Evolutionary conservation across 2,888 invertebrate species (phyloP).

Genomic region (Dorcus hopei): DNA sequence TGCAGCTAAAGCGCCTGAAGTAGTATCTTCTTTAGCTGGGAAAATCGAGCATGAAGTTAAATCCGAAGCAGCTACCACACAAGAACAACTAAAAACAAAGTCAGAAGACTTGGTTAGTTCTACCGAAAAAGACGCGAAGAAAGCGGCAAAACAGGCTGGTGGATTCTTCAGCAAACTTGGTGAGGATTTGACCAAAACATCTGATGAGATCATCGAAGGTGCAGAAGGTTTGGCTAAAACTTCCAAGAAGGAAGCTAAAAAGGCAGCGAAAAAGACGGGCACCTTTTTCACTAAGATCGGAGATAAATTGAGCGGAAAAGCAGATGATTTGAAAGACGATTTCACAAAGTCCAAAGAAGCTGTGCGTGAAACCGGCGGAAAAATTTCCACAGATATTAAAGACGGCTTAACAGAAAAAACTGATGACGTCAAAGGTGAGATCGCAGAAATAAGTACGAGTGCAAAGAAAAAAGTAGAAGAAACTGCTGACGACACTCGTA

Average conservation of each 20-base stretch:
- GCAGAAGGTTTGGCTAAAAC: background rate
- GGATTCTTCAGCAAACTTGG: constrained; percentile 22
- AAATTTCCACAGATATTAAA: constrained; percentile 43
- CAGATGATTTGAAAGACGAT: constrained; percentile 13
- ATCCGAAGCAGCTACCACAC: background rate
- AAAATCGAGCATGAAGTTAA: background rate
- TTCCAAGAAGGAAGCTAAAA: constrained; percentile 12
- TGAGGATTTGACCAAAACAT: background rate
- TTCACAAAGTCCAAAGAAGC: constrained; percentile 3
- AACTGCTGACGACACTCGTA: constrained; percentile 26
- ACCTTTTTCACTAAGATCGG: constrained; percentile 23
- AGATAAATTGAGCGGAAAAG: constrained; percentile 18
- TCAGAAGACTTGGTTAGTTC: background rate
- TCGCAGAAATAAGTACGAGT: constrained; percentile 31
- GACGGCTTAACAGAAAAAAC: constrained; percentile 47
- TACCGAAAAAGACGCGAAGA: constrained; percentile 9
- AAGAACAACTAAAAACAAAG: background rate
- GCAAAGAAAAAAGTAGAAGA: constrained; percentile 50
- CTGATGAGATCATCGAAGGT: background rate
- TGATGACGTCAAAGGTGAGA: background rate
- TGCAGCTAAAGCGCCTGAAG: background rate
- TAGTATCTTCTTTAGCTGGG: background rate
- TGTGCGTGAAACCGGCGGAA: background rate
- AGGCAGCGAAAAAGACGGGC: constrained; percentile 21
- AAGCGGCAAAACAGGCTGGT: constrained; percentile 12